Conservation (phyloP, 2,888 invertebrate genomes). For the Nasonovia ribisnigri region DNA sequence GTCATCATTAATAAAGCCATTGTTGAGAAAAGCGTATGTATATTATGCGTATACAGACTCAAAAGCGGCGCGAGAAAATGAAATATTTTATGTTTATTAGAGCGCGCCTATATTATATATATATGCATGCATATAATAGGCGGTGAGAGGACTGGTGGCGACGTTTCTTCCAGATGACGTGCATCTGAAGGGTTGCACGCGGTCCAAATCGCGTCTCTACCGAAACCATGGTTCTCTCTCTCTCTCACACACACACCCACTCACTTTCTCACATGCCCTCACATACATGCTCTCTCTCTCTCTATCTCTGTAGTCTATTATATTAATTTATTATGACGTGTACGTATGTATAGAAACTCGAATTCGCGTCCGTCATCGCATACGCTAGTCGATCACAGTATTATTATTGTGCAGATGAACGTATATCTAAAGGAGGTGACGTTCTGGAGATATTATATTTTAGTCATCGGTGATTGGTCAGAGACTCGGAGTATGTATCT, state of each 20-base stretch:
- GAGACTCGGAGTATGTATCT: no score
- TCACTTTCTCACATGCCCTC: fast-evolving
- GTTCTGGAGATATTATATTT: not conserved
- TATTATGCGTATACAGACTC: not conserved
- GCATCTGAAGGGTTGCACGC: slow-evolving; percentile 41
- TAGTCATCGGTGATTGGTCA: not conserved
- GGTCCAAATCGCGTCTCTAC: slow-evolving; percentile 1
- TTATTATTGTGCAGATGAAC: not conserved
- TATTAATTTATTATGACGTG: not conserved
- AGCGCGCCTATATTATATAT: not conserved
- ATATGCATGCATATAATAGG: not conserved
- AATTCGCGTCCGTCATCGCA: not conserved
- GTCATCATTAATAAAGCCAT: slow-evolving; percentile 52
- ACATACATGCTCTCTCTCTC: not conserved
- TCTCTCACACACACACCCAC: not conserved
- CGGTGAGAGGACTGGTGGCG: not conserved
- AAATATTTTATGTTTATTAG: slow-evolving; percentile 59
- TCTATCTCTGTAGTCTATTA: not conserved
- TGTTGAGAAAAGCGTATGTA: slow-evolving; percentile 49
- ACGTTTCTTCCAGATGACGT: slow-evolving; percentile 21
- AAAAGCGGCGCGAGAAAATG: slow-evolving; percentile 43
- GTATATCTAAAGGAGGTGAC: not conserved
- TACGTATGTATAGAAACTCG: not conserved
- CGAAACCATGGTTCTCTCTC: not conserved
- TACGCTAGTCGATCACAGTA: not conserved